These are phyloP conservation scores for Pristionchus entomophagus DNA, from an alignment of 2,888 invertebrate species.

Conservation along the genomic window DNA sequence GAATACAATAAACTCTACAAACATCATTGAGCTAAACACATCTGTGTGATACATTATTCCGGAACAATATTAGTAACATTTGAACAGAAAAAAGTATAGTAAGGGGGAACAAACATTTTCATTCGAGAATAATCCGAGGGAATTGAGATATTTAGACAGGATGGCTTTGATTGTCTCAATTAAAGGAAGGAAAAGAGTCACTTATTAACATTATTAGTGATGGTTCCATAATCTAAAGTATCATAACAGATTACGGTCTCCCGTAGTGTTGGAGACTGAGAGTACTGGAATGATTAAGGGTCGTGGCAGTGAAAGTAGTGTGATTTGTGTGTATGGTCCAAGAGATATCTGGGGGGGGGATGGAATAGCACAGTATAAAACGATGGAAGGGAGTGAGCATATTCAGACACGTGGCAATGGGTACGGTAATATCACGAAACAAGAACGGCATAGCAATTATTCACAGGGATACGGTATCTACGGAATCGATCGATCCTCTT, in stretches of 20 bases:
- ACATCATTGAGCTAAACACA: neutral
- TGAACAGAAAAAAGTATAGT: neutral
- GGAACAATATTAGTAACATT: conserved; percentile 14
- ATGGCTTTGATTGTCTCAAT: neutral
- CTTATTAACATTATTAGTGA: neutral
- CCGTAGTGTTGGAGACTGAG: conserved; percentile 3
- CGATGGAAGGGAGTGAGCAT: neutral
- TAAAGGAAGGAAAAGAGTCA: neutral
- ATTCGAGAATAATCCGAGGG: neutral
- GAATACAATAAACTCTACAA: neutral
- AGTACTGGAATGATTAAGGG: neutral
- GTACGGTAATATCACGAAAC: neutral
- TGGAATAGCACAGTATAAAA: neutral
- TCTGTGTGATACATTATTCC: neutral
- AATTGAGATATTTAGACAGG: neutral
- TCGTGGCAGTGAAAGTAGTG: neutral
- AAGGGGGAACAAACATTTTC: too few relatives aligned
- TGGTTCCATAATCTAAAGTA: neutral
- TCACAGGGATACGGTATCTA: conserved; percentile 27
- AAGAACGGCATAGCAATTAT: neutral
- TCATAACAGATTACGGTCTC: conserved; percentile 34
- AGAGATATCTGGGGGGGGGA: neutral
- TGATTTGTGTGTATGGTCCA: neutral
- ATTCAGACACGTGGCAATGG: neutral
- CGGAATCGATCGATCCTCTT: neutral